Conservation (phyloP, 2,888 invertebrate species). For the Apamea monoglypha region DNA sequence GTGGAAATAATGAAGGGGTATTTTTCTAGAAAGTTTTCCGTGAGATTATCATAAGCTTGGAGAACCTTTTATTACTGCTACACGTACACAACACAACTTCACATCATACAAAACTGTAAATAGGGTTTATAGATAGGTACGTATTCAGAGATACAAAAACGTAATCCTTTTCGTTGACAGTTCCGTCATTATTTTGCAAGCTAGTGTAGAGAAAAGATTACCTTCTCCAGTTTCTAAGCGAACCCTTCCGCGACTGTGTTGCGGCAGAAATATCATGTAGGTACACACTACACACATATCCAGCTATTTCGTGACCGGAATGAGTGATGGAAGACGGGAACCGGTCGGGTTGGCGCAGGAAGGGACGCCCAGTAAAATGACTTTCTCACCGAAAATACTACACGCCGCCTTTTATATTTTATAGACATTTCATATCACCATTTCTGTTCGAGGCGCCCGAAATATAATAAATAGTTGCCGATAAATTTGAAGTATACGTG, state of each 20-base stretch:
- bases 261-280: conserved; percentile 63
- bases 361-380: conserved; percentile 69
- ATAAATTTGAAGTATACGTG: conserved; percentile 51
- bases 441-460: conserved; percentile 57
- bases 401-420: conserved; percentile 66
- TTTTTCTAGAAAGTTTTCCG: conserved; percentile 27
- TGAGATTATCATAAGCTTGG: conserved; percentile 22
- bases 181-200: conserved; percentile 48
- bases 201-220: conserved; percentile 60
- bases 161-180: conserved; percentile 17
- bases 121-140: not conserved
- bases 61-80: not conserved
- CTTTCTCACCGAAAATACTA: conserved; percentile 72
- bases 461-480: conserved; percentile 59
- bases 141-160: conserved; percentile 19
- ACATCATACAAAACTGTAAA: conserved; percentile 10
- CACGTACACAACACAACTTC: not conserved
- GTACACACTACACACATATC: conserved; percentile 54
- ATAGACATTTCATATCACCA: conserved; percentile 65
- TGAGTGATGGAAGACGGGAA: conserved; percentile 72
- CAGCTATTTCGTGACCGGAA: conserved; percentile 73
- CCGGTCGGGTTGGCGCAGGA: conserved; percentile 62
- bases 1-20: conserved; percentile 16
- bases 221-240: conserved; percentile 49
- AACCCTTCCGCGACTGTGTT: conserved; percentile 54